A percentile compares a stretch with the other conserved stretches of the same genome.
Evolutionary conservation across 1,140 invertebrate species (phyloP).

Genomic region (Drosophila parabipectinata): DNA sequence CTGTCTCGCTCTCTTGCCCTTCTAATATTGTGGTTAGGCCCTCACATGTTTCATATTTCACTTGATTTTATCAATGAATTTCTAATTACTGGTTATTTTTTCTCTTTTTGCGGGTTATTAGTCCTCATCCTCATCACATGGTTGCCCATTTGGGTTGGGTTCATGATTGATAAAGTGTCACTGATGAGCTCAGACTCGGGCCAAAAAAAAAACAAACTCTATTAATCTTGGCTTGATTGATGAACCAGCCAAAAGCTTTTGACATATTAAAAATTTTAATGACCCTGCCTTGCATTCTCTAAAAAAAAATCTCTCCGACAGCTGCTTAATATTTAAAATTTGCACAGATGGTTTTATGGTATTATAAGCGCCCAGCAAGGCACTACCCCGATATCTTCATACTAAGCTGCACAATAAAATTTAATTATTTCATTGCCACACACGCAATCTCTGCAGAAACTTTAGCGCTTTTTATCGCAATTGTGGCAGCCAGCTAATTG

Average conservation of each 20-base stretch:
- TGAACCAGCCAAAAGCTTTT: slow-evolving; percentile 22
- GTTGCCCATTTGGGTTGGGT: slow-evolving; percentile 44
- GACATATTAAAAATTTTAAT: slow-evolving; percentile 20
- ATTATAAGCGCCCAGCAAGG: not conserved
- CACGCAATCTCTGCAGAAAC: slow-evolving; percentile 13
- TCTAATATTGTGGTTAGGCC: not conserved
- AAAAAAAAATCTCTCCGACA: slow-evolving; percentile 1
- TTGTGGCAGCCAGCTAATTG: slow-evolving; percentile 3
- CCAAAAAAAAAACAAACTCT: slow-evolving; percentile 16
- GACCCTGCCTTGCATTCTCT: not conserved
- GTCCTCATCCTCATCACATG: slow-evolving; percentile 28
- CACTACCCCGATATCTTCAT: slow-evolving; percentile 4
- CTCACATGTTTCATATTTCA: slow-evolving; percentile 26
- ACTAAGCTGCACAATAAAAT: slow-evolving; percentile 2
- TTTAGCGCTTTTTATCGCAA: slow-evolving; percentile 25
- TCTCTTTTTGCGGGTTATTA: slow-evolving; percentile 19
- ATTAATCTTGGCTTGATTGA: slow-evolving; percentile 52
- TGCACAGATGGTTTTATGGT: slow-evolving; percentile 9
- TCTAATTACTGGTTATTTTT: slow-evolving; percentile 56
- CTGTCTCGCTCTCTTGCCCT: not conserved
- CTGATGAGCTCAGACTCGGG: slow-evolving; percentile 28
- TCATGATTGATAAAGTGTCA: slow-evolving; percentile 47
- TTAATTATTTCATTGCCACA: slow-evolving; percentile 30
- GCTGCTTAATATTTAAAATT: slow-evolving; percentile 20
- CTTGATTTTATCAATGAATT: slow-evolving; percentile 62